A percentile compares a stretch with the other conserved stretches of the same genome.
Evolutionary conservation across 2,888 invertebrate genomes (phyloP).

Genomic region (Frankliniella intonsa): DNA sequence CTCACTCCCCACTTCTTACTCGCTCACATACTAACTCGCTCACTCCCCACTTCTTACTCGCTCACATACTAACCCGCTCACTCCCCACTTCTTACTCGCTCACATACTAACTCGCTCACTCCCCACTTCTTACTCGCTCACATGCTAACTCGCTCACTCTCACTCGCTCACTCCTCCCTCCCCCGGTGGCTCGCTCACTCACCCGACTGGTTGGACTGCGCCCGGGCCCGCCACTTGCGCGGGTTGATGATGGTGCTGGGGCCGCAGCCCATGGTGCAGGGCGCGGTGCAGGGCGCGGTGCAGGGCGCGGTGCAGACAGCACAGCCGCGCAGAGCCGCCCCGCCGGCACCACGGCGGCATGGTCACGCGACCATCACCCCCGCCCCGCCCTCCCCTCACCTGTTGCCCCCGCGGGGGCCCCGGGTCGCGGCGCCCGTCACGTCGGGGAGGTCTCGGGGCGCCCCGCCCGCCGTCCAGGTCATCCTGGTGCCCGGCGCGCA

Average conservation of each 20-base stretch:
- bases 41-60: too few relatives aligned
- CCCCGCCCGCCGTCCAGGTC: not conserved
- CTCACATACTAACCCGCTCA: too few relatives aligned
- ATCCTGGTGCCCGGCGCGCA: not conserved
- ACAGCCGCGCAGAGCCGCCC: not conserved
- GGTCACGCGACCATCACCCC: not conserved
- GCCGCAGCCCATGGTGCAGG: conserved; percentile 15
- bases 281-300: not conserved
- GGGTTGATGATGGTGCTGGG: conserved; percentile 19
- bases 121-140: too few relatives aligned
- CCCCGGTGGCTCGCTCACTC: not conserved
- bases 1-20: too few relatives aligned
- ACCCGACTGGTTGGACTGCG: conserved; percentile 3
- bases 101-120: too few relatives aligned
- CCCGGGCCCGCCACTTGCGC: not conserved
- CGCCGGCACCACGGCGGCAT: not conserved
- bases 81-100: too few relatives aligned
- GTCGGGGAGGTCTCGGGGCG: not conserved
- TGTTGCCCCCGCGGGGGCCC: not conserved
- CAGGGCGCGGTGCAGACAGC: not conserved
- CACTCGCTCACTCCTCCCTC: too few relatives aligned
- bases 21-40: too few relatives aligned
- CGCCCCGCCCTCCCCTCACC: not conserved
- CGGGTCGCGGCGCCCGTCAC: too few relatives aligned
- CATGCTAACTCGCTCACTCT: too few relatives aligned